Base-by-base conservation (phyloP, 2,888 invertebrate species). In the Yponomeuta malinellus region DNA sequence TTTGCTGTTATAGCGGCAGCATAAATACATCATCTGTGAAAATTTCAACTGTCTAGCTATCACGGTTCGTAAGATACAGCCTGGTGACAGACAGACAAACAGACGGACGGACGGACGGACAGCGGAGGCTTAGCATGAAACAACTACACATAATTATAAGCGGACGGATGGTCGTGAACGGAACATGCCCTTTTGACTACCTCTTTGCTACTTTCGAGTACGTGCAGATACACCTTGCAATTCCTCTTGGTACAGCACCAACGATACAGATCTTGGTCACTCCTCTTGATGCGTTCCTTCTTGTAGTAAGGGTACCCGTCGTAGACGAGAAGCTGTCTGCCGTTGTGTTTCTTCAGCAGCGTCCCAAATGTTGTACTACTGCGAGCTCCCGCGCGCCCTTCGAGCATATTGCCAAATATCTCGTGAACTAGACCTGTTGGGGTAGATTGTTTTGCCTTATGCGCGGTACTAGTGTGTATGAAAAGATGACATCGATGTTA, bases 221-320 rank as follows among this genome's bases (percentile, higher is more conserved):
- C 64, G n/a, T 64, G 64, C n/a, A 31, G 10, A 29, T 64, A 64
- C 23, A 31, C 64, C 6, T 64, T 64, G n/a, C 64, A 64, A 10
- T 10, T n/a, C 68, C 37, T 68, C 29, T 64, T 64, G 64, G 64
- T 64, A 64, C 64, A 64, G 64, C 64, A 64, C 64, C 64, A 64
- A 31, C 64, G 64, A 12, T 64, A 64, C 8, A 64, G 29, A 1
- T 64, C 64, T 8, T 64, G 64, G 10, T 29, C 29, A 8, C 23
- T 31, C 31, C 64, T 29, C 29, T 64, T 64, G 29, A 64, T 64
- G 29, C 64, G 64, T 8, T 64, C 64, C 10, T 31, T 23, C 31
- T 31, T 23, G 64, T 64, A 64, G 64, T 64, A 64, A 10, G 64
- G 64, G 29, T 64, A 64, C 29, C 64, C 64, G 29, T 64, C 64